A percentile compares a stretch with the other conserved stretches of the same genome.
Evolutionary conservation across 2,113 vertebrate genomes (phyloP).

Genomic region (Sylvietta virens): DNA sequence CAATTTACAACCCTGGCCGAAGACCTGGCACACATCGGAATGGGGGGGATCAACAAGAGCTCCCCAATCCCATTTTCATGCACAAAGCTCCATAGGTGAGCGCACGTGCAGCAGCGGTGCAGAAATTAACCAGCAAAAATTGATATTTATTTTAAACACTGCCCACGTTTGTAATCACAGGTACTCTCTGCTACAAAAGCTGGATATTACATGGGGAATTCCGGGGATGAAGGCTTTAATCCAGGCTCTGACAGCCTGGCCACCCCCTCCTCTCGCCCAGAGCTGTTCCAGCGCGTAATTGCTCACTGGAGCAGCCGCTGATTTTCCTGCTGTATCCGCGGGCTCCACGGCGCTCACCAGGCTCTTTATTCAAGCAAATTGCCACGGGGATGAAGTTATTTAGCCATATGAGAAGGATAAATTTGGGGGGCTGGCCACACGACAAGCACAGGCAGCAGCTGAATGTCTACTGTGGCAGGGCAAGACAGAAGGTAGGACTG

Average conservation of each 20-base stretch:
- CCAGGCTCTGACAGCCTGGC: neutral
- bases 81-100: fast-evolving
- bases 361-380: conserved; percentile 32
- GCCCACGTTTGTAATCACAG: neutral
- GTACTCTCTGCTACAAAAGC: neutral
- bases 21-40: neutral
- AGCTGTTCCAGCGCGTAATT: neutral
- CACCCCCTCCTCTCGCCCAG: neutral
- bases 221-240: neutral
- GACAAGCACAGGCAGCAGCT: neutral
- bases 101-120: fast-evolving
- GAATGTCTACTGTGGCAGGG: neutral
- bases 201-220: neutral
- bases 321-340: neutral
- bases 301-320: neutral
- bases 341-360: neutral
- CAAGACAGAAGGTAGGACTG: neutral
- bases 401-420: conserved; percentile 17
- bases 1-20: fast-evolving
- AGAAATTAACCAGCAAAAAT: neutral
- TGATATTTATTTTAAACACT: neutral
- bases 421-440: neutral
- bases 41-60: neutral
- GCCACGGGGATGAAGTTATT: conserved; percentile 28
- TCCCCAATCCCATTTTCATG: neutral